Evolutionary conservation across 2,888 invertebrate species (phyloP).

Genomic region (Thecophora atra): DNA sequence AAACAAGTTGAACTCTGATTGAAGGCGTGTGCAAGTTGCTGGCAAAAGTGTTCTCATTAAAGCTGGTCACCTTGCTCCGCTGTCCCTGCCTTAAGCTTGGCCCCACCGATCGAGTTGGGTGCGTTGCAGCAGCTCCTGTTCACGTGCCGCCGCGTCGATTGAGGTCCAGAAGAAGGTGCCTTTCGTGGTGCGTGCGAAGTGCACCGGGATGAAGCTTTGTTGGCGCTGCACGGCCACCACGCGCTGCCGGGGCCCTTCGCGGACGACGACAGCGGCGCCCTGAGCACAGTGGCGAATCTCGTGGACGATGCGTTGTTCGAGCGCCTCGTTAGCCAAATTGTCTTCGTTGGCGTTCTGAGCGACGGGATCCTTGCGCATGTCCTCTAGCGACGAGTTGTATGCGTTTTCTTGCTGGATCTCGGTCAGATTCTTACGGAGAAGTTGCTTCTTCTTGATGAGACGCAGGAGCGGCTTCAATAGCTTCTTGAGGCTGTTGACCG

Average conservation of each 20-base stretch:
- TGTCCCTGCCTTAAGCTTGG: conserved; percentile 53
- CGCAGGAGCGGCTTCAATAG: conserved; percentile 62
- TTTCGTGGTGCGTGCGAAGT: conserved; percentile 81
- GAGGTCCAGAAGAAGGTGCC: conserved; percentile 88
- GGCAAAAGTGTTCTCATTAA: conserved; percentile 47
- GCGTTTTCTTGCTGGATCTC: conserved; percentile 61
- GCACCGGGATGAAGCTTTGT: conserved; percentile 71
- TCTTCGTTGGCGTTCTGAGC: conserved; percentile 56
- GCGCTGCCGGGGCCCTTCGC: conserved; percentile 68
- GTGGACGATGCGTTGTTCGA: conserved; percentile 79
- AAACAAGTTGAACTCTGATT: conserved; percentile 30
- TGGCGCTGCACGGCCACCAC: conserved; percentile 56
- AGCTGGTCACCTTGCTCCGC: conserved; percentile 50
- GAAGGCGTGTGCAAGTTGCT: conserved; percentile 35
- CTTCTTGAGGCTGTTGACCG: conserved; percentile 60
- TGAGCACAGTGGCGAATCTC: conserved; percentile 75
- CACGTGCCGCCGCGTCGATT: conserved; percentile 48
- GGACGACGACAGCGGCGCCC: conserved; percentile 74
- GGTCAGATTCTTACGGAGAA: conserved; percentile 58
- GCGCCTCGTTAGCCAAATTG: conserved; percentile 75
- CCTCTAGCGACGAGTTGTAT: conserved; percentile 61
- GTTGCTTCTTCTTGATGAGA: conserved; percentile 60
- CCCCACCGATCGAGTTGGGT: conserved; percentile 60
- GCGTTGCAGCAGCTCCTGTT: conserved; percentile 53
- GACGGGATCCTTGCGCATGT: conserved; percentile 61